phyloP scores from a whole-genome alignment of 2,797 vertebrate species.

The Eremophila alpestris region DNA sequence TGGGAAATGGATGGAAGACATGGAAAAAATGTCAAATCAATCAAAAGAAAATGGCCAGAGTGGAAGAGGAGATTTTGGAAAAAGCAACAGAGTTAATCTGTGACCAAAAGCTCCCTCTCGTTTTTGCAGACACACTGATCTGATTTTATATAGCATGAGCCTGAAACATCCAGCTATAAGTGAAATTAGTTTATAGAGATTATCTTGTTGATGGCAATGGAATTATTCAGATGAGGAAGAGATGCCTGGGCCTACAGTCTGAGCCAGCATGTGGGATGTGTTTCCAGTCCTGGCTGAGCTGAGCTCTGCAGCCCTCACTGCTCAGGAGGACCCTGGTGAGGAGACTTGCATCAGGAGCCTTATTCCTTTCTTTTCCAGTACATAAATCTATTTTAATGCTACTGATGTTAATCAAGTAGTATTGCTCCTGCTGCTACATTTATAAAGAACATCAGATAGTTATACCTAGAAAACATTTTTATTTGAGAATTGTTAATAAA shows the following conservation, averaged over 20 bases:
- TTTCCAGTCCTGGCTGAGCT: background rate
- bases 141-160: background rate
- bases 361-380: background rate
- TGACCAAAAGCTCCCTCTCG: background rate
- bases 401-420: background rate
- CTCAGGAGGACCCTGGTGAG: background rate
- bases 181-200: background rate
- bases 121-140: background rate
- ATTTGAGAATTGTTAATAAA: constrained; percentile 15
- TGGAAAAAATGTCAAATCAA: background rate
- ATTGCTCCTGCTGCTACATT: background rate
- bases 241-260: background rate
- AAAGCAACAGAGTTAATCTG: background rate
- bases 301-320: background rate
- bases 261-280: background rate
- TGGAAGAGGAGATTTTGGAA: background rate
- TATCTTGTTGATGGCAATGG: background rate
- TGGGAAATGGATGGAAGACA: background rate
- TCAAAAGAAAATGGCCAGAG: background rate
- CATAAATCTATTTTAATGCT: background rate
- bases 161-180: background rate
- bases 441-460: background rate
- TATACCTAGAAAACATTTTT: background rate
- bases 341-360: background rate
- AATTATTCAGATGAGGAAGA: background rate